Conservation (phyloP, 2,113 vertebrate genomes). For the Hoplias malabaricus region DNA sequence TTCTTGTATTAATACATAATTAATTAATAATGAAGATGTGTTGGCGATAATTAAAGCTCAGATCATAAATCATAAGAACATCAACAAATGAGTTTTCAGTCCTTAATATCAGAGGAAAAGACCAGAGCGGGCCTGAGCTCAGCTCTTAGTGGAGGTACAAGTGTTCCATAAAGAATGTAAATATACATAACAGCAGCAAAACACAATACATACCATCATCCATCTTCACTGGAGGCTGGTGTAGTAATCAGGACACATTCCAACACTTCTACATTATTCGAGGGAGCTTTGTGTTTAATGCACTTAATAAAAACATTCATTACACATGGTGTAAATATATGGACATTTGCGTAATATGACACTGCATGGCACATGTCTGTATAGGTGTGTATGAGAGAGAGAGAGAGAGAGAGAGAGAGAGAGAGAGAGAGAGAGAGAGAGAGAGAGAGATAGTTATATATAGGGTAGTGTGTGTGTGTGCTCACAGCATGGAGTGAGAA, state of each 20-base stretch:
- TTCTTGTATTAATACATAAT: no score
- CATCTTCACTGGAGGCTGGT: not conserved
- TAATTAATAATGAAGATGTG: not conserved
- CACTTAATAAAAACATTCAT: not conserved
- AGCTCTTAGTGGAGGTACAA: not conserved
- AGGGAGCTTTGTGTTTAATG: not conserved
- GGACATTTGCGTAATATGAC: not conserved
- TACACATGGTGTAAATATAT: not conserved
- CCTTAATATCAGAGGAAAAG: not conserved
- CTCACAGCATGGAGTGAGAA: slow-evolving; percentile 13
- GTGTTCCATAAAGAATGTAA: not conserved
- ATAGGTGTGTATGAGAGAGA: no score
- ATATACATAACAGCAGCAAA: not conserved
- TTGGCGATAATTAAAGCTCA: not conserved
- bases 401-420: not conserved
- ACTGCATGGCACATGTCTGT: slow-evolving; percentile 13
- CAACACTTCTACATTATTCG: not conserved
- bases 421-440: not conserved
- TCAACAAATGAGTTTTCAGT: not conserved
- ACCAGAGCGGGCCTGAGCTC: not conserved
- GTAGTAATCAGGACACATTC: not conserved
- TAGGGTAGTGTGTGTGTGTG: slow-evolving; percentile 24
- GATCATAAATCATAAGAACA: not conserved
- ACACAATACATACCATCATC: not conserved
- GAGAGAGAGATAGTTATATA: slow-evolving; percentile 40